phyloP scores from a whole-genome alignment of 2,113 vertebrate species.

The Notiomystis cincta region DNA sequence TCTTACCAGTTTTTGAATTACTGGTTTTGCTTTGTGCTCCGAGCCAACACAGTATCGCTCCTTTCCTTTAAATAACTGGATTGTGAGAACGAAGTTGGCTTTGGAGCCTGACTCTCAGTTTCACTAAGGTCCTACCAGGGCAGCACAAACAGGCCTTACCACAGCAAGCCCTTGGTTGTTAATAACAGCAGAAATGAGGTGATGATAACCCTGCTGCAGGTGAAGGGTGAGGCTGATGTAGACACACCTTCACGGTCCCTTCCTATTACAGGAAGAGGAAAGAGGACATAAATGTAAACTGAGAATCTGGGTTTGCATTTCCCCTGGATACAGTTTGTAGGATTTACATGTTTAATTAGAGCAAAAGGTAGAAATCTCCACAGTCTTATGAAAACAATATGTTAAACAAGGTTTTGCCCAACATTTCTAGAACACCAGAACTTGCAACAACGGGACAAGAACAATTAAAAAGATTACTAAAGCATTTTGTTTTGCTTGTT shows the following conservation, averaged over 20 bases:
- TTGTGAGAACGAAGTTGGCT: background rate
- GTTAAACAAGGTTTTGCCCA: background rate
- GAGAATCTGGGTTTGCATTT: background rate
- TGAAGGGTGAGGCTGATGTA: background rate
- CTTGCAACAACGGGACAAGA: background rate
- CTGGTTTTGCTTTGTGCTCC: background rate
- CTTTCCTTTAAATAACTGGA: background rate
- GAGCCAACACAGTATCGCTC: background rate
- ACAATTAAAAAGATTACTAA: background rate
- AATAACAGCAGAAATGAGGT: background rate
- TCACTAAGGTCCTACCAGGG: background rate
- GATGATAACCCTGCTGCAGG: background rate
- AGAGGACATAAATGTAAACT: background rate
- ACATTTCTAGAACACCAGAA: background rate
- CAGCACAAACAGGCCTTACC: background rate
- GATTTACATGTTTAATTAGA: constrained; percentile 33
- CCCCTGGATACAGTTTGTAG: background rate
- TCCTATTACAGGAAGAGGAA: background rate
- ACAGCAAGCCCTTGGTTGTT: background rate
- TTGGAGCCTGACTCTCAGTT: background rate
- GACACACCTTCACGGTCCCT: background rate
- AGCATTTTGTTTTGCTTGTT: background rate
- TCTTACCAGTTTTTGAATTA: background rate
- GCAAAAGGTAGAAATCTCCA: background rate
- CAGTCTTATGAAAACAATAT: background rate